These are phyloP conservation scores for Hyla sarda DNA, from an alignment of 2,113 vertebrate species.

Conservation along the genomic window DNA sequence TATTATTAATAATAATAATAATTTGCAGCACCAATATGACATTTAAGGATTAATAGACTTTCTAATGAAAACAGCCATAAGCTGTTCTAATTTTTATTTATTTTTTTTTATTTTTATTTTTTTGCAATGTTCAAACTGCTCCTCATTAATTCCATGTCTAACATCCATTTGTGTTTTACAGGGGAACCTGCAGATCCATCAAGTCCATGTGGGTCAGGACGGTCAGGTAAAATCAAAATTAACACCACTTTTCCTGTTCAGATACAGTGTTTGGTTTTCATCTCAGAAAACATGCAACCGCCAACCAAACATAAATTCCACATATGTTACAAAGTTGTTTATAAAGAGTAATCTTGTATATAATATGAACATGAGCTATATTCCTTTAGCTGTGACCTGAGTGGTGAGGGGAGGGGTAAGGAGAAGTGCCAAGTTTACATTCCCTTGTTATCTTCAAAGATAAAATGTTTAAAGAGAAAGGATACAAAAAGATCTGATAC, in stretches of 20 bases:
- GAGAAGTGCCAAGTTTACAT: not conserved
- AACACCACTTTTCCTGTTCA: not conserved
- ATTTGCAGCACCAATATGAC: constrained; percentile 35
- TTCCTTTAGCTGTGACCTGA: not conserved
- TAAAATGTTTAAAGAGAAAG: not conserved
- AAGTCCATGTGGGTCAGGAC: constrained; percentile 93
- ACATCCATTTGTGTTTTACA: constrained; percentile 67
- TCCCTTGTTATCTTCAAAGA: not conserved
- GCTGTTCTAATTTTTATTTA: too few species aligned
- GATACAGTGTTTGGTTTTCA: not conserved
- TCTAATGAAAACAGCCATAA: not conserved
- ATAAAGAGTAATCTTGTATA: not conserved
- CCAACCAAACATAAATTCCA: not conserved
- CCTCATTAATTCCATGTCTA: not conserved
- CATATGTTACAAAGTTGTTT: not conserved
- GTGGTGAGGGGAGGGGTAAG: not conserved
- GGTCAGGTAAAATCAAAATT: constrained; percentile 85
- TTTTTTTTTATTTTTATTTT: too few species aligned
- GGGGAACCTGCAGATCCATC: constrained; percentile 98
- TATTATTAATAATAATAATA: constrained; percentile 26
- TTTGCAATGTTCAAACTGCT: not conserved
- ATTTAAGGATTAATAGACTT: constrained; percentile 36
- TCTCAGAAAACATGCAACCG: not conserved
- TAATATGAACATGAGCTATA: not conserved
- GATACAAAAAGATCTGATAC: not conserved